Conservation (phyloP, 2,113 vertebrate genomes). For the Nycticryphes semicollaris region DNA sequence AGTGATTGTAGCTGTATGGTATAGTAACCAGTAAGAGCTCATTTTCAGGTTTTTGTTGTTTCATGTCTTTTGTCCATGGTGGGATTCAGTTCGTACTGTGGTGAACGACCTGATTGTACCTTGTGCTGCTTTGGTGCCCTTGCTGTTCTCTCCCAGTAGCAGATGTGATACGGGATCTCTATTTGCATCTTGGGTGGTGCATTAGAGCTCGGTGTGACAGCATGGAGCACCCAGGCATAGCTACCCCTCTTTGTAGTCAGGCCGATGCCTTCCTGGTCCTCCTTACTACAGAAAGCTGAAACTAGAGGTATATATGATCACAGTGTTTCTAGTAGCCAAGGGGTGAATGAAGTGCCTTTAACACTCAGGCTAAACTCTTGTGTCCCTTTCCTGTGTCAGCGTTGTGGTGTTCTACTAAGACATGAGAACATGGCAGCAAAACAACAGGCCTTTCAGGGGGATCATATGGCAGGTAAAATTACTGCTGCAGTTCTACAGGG, state of each 20-base stretch:
- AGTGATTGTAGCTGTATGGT: background rate
- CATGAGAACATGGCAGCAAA: background rate
- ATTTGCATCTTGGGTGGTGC: background rate
- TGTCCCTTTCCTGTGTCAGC: background rate
- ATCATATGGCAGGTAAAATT: background rate
- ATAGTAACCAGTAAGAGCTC: background rate
- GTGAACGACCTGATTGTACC: background rate
- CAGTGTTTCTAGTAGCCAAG: background rate
- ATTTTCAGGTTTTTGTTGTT: fast-evolving
- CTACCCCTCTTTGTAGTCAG: background rate
- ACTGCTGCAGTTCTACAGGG: background rate
- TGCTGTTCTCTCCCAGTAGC: background rate
- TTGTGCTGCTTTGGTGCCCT: background rate
- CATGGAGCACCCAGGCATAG: background rate
- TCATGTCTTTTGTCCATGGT: background rate
- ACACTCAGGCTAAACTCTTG: background rate
- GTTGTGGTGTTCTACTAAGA: background rate
- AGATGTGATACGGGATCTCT: background rate
- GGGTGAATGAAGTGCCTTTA: background rate
- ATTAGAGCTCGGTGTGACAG: fast-evolving
- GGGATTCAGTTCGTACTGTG: background rate
- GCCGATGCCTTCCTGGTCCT: background rate
- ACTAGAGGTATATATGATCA: fast-evolving
- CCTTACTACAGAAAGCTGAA: background rate
- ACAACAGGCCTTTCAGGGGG: background rate